These are phyloP conservation scores for Alces alces DNA, from an alignment of 2,113 vertebrate species.

Conservation along the genomic window DNA sequence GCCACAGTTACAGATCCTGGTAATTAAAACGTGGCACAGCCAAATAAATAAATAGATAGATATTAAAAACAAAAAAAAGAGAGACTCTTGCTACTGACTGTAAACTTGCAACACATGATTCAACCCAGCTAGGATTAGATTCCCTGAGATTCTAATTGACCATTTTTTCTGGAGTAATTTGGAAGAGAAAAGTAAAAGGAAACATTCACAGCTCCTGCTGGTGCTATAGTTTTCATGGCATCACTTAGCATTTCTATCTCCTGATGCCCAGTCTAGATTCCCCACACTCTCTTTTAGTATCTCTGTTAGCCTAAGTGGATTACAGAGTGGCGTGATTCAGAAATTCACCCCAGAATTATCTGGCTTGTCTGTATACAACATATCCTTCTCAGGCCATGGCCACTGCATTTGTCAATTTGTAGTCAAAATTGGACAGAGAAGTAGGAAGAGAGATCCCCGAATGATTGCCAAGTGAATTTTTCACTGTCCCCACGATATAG, in stretches of 20 bases:
- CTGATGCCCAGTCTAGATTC: background rate
- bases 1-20: background rate
- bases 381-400: background rate
- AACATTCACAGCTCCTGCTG: background rate
- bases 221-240: background rate
- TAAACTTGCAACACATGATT: background rate
- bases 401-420: background rate
- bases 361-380: background rate
- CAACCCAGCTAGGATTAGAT: background rate
- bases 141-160: background rate
- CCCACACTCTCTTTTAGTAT: background rate
- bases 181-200: background rate
- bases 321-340: background rate
- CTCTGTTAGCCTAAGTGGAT: background rate
- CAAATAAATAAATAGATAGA: background rate
- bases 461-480: background rate
- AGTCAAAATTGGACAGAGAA: background rate
- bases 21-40: background rate
- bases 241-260: too few relatives aligned
- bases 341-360: background rate
- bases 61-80: background rate
- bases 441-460: background rate
- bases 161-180: background rate
- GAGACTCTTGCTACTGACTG: background rate
- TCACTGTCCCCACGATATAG: background rate